These are phyloP conservation scores for Ciconia boyciana DNA, from an alignment of 2,113 vertebrate species.

Conservation along the genomic window DNA sequence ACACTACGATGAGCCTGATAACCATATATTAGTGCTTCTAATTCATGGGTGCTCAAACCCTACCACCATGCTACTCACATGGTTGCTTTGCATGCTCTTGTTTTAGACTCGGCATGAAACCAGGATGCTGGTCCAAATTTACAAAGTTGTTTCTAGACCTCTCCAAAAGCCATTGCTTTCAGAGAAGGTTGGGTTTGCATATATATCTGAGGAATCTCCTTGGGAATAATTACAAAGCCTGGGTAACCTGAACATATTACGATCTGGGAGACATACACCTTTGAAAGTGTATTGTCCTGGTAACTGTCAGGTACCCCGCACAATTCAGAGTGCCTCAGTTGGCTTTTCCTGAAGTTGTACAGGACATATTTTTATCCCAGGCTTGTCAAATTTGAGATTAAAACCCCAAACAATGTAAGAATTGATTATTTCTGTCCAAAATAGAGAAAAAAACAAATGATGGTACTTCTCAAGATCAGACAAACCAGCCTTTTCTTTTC, in stretches of 20 bases:
- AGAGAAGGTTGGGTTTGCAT: neutral
- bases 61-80: neutral
- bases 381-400: neutral
- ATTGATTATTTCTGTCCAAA: neutral
- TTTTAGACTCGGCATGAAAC: neutral
- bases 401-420: neutral
- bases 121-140: rapidly evolving
- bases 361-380: neutral
- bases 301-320: rapidly evolving
- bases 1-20: neutral
- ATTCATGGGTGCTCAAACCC: neutral
- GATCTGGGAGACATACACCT: neutral
- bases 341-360: neutral
- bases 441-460: neutral
- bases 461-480: neutral
- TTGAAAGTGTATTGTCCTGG: neutral
- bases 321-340: neutral
- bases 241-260: neutral
- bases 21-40: neutral
- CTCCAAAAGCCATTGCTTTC: neutral
- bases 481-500: neutral
- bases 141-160: neutral
- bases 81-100: neutral
- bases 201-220: neutral
- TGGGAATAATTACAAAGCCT: neutral